Conservation (phyloP, 2,113 vertebrate species). For the Podiceps cristatus region DNA sequence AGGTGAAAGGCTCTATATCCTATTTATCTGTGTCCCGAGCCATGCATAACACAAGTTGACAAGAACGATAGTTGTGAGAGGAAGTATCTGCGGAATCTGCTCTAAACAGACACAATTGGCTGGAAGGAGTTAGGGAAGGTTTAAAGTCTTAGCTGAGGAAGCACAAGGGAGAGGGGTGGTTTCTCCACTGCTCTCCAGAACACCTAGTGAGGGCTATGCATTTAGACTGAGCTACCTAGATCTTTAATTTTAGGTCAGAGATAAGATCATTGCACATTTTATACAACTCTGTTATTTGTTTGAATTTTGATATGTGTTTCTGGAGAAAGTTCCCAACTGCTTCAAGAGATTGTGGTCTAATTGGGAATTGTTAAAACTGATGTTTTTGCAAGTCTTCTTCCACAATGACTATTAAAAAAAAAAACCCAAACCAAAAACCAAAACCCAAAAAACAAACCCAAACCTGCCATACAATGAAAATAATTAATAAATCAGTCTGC, state of each 20-base stretch:
- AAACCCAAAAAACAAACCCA: background rate
- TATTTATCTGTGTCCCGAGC: slow-evolving; percentile 55
- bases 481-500: background rate
- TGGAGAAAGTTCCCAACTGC: background rate
- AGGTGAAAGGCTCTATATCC: slow-evolving; percentile 56
- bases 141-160: slow-evolving; percentile 17
- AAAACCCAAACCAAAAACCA: too few species aligned
- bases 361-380: background rate
- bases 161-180: background rate
- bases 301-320: background rate
- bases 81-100: slow-evolving; percentile 28
- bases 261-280: background rate
- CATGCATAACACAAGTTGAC: slow-evolving; percentile 62
- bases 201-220: background rate
- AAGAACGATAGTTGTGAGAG: slow-evolving; percentile 30
- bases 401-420: background rate
- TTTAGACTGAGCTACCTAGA: background rate
- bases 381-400: background rate
- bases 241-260: background rate
- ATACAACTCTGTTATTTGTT: background rate
- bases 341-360: background rate
- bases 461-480: background rate
- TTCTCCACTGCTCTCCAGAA: background rate
- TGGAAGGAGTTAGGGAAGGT: background rate
- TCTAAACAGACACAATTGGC: background rate